Base-by-base conservation (phyloP, 2,113 vertebrate species). In the Condylura cristata region DNA sequence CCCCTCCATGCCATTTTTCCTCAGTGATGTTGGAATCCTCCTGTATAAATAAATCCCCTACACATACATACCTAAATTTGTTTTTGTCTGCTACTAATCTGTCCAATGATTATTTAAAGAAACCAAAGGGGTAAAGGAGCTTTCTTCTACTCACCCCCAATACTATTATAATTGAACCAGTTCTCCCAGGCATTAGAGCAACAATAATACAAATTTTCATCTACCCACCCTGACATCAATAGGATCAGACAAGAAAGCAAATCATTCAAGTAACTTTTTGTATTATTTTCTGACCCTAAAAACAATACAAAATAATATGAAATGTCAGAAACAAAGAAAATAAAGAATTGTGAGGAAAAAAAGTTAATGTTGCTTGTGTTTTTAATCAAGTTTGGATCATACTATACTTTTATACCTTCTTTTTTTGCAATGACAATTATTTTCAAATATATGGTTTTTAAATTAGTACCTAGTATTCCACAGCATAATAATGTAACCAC, bases 201-300 rank as follows among this genome's bases (percentile, higher is more conserved):
- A 6, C 41, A 89, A 71, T 7, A 89, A 71, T 10, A 17, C 30
- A 66, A 90, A 56, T 53, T n/a, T 34, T 84, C 68, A 20, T 48
- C 85, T 61, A 88, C 22, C 41, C 81, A 17, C 17, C 18, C 53
- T 46, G n/a, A 92, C 72, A 12, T 6, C 51, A 90, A 79, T 14
- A 88, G 60, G 1, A 28, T 92, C 71, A 78, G 26, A 2, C n/a
- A 92, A 92, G 16, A 5, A 74, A 95, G 32, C 51, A 80, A 32
- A 92, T 60, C 32, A 68, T 75, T 94, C 28, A 93, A 95, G 51
- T 87, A 74, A 39, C 46, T 48, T 63, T 61, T 72, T 79, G 34
- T 39, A 83, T 66, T 72, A 58, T 10, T 53, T 94, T 76, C 56
- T 60, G 22, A 92, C 81, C 70, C 58, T 53, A 74, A 94, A 75